A percentile compares a stretch with the other conserved stretches of the same genome.
These are phyloP conservation scores for Phortica okadai DNA, from an alignment of 2,888 invertebrate species.

Conservation along the genomic window DNA sequence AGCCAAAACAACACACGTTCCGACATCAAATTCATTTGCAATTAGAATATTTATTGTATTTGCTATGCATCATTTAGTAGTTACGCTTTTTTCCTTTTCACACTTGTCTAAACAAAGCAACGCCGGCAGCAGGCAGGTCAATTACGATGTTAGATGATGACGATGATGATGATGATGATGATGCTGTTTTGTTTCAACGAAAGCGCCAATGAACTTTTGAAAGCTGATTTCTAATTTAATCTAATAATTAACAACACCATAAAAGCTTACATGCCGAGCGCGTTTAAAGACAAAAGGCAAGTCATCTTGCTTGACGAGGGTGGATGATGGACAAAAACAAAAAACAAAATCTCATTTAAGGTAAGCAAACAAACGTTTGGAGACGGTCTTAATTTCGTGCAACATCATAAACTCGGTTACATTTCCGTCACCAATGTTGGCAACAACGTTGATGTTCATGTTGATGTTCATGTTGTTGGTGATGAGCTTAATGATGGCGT, in stretches of 20 bases:
- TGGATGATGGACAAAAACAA: not conserved
- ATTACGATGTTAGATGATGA: no score
- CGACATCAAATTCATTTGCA: no score
- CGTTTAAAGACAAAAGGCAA: conserved; percentile 11
- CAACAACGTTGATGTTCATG: not conserved
- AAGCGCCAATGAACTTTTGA: conserved; percentile 26
- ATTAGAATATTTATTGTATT: no score
- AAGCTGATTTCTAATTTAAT: conserved; percentile 63
- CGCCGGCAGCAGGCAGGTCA: no score
- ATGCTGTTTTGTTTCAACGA: not conserved
- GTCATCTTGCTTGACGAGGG: not conserved
- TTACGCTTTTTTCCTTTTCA: no score
- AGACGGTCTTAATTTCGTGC: conserved; percentile 65
- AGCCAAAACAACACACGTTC: no score
- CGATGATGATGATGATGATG: not conserved
- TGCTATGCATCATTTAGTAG: no score
- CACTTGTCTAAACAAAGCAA: no score
- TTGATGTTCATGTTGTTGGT: conserved; percentile 11
- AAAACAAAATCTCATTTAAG: conserved; percentile 62
- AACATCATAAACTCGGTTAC: conserved; percentile 68
- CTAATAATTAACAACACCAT: conserved; percentile 67
- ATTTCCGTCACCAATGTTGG: conserved; percentile 44
- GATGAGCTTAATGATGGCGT: conserved; percentile 34
- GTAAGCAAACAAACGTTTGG: conserved; percentile 67
- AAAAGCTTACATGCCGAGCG: conserved; percentile 56